Evolutionary conservation across 2,113 vertebrate species (phyloP), one percentile per base, ranked within the genome.

Genomic region (Beaufortia kweichowensis): DNA sequence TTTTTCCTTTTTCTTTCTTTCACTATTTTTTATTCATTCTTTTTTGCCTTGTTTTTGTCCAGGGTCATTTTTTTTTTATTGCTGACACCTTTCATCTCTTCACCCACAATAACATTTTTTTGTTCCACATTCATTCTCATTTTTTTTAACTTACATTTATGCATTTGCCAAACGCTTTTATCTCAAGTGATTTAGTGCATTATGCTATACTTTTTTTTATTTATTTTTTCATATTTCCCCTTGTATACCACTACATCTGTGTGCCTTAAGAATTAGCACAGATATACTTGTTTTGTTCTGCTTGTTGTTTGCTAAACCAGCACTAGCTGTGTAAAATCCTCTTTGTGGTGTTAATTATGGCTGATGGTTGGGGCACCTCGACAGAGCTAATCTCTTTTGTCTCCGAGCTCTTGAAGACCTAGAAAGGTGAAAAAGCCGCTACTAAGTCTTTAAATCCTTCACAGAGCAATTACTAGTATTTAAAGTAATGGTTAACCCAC

Each of bases 291-390:
- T 72, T 26, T 59, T 21, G 24, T 24, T 48, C 43, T 48, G 24
- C 11, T 67, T 56, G 21, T 41, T 15, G 31, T 57, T 71, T 71
- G 21, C 68, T 71, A 71, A 71, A 71, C 9, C 68, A 39, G 33
- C 33, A 26, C 24, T 59, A 2, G 4, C 69, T 31, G 56, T 23
- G 1, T 29, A 23, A 73, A 61, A 61, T 73, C 70, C 70, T 59
- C 69, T 73, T 73, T 73, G 70, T 23, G 11, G 35, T 73, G 26
- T 61, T 73, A 46, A 73, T 72, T 72, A 43, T 43, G 10, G 24
- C 35, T 28, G 56, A 57, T 73, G 39, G 33, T 73, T 29, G 56
- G 57, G 23, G 17, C 17, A 39, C 53, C 33, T 71, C 39, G 29
- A 31, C 57, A 31, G 55, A 59, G n/a, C 24, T 61, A 73, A 48